phyloP scores from a whole-genome alignment of 2,888 invertebrate genomes.

The Lamellibrachia columna region DNA sequence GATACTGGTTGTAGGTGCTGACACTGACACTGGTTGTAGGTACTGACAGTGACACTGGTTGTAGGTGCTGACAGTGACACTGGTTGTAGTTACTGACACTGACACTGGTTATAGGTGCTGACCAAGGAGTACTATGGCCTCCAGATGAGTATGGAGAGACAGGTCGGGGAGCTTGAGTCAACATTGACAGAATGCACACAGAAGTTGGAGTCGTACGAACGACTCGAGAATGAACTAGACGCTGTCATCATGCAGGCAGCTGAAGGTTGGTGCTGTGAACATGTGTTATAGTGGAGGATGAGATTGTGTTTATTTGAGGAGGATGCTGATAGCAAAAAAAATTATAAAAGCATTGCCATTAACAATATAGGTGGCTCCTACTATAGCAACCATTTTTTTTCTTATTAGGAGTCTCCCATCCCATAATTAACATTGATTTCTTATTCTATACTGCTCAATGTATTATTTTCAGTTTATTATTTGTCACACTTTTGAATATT shows the following conservation, averaged over 20 bases:
- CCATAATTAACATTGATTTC: too few species aligned
- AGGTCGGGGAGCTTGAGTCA: slow-evolving; percentile 59
- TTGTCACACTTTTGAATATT: too few species aligned
- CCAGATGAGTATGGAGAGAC: slow-evolving; percentile 58
- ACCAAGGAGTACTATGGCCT: slow-evolving; percentile 64
- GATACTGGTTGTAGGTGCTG: not conserved
- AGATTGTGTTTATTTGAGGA: not conserved
- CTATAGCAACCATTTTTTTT: too few species aligned
- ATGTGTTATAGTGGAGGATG: not conserved
- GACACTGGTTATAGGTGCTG: slow-evolving; percentile 50
- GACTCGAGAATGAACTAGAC: slow-evolving; percentile 64
- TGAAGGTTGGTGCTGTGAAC: slow-evolving; percentile 51
- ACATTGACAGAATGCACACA: slow-evolving; percentile 54
- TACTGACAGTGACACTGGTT: not conserved
- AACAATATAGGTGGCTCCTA: too few species aligned
- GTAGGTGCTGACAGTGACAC: not conserved
- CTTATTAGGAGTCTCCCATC: too few species aligned
- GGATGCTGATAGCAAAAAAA: too few species aligned
- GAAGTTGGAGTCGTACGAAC: slow-evolving; percentile 62
- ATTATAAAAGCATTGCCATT: too few species aligned
- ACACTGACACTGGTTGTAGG: not conserved
- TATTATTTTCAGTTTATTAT: too few species aligned
- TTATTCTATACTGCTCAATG: too few species aligned
- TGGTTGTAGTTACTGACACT: not conserved
- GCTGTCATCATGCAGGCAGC: slow-evolving; percentile 66